Conservation (phyloP, 2,797 vertebrate species). For the Anguilla anguilla region DNA sequence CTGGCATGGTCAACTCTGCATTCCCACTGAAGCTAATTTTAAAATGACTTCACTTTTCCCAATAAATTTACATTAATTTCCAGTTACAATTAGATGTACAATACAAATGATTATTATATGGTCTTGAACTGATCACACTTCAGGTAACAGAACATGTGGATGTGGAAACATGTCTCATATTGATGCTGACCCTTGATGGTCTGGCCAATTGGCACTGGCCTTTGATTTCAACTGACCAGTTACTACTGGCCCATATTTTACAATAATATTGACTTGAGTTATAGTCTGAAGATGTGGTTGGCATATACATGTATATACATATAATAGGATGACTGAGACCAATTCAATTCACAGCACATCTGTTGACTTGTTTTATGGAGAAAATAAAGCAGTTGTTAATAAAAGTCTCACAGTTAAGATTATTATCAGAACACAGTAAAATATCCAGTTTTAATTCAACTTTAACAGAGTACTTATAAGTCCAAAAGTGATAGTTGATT, state of each 20-base stretch:
- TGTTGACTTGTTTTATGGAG: neutral
- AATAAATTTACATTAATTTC: neutral
- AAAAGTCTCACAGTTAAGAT: neutral
- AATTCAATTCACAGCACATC: neutral
- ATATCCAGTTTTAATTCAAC: too few species aligned
- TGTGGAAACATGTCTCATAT: neutral
- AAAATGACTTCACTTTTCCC: neutral
- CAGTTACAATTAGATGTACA: neutral
- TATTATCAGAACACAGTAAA: too few species aligned
- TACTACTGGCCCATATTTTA: neutral
- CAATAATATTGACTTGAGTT: neutral
- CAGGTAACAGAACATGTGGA: neutral
- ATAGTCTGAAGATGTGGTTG: neutral
- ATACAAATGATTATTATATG: neutral
- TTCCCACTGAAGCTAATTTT: slow-evolving; percentile 3
- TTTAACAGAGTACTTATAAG: too few species aligned
- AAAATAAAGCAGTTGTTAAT: neutral
- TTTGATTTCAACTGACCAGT: neutral
- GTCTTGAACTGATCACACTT: neutral
- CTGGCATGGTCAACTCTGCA: neutral
- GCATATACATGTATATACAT: neutral
- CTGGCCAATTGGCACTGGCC: neutral
- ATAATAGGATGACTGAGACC: neutral
- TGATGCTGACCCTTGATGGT: neutral
- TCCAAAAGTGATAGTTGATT: too few species aligned